Percentiles rank a stretch among this genome's conserved stretches.
Conservation (phyloP, 2,113 vertebrate genomes). For the Panurus biarmicus region DNA sequence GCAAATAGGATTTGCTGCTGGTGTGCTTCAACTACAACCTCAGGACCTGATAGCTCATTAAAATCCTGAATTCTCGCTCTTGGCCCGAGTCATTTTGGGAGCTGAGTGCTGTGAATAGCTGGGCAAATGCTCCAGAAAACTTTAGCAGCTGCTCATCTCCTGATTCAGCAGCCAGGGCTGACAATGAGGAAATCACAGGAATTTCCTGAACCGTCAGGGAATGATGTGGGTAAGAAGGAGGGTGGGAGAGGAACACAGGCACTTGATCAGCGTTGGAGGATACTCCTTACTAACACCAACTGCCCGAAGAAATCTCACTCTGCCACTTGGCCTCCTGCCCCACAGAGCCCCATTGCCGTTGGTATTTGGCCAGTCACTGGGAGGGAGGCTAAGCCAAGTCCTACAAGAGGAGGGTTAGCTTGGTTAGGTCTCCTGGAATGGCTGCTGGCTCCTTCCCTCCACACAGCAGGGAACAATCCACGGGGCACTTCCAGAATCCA, state of each 20-base stretch:
- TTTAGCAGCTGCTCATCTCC: rapidly evolving
- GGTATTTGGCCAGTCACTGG: background rate
- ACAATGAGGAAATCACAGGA: background rate
- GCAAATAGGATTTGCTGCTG: background rate
- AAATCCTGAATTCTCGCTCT: background rate
- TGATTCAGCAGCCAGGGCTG: background rate
- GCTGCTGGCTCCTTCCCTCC: background rate
- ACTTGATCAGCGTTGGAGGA: background rate
- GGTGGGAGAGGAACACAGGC: background rate
- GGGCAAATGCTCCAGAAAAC: background rate
- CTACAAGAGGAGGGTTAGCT: background rate
- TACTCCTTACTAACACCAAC: background rate
- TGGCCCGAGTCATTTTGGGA: background rate
- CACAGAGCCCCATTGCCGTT: background rate
- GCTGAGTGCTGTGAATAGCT: background rate
- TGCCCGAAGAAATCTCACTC: background rate
- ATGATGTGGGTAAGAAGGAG: background rate
- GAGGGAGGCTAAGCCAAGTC: background rate
- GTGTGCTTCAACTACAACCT: background rate
- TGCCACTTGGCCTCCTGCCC: background rate
- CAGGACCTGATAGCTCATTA: background rate
- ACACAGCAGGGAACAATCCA: background rate
- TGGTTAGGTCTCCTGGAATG: background rate
- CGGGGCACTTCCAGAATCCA: background rate
- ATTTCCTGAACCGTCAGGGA: background rate